These are phyloP conservation scores for Thysanoteuthis rhombus DNA, from an alignment of 2,888 invertebrate species.

Conservation along the genomic window DNA sequence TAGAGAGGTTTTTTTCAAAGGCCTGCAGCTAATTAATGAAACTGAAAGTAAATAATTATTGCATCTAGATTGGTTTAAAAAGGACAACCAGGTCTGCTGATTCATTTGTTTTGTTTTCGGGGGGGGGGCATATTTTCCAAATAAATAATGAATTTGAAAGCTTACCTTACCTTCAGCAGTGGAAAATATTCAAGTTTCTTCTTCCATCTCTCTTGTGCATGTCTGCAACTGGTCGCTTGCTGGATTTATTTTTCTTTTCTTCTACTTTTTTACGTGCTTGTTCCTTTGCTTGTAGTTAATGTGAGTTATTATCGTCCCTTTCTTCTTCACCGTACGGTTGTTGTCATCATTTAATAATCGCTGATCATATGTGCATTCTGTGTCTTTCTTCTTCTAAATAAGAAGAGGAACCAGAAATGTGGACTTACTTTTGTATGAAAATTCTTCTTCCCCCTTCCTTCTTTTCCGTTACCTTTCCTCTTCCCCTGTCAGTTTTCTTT, in stretches of 20 bases:
- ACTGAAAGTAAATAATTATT: no score
- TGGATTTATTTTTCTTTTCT: neutral
- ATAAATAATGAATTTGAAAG: neutral
- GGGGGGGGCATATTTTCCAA: no score
- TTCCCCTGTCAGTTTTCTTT: neutral
- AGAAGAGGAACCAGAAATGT: no score
- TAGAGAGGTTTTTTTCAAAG: no score
- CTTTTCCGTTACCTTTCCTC: neutral
- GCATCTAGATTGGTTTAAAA: no score
- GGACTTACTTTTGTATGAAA: neutral
- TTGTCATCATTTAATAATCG: no score
- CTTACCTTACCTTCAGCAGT: neutral
- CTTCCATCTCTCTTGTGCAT: neutral
- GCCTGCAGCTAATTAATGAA: no score
- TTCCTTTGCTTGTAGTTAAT: no score
- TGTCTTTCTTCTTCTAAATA: no score
- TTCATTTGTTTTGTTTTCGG: neutral
- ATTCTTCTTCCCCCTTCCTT: neutral
- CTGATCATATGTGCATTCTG: no score
- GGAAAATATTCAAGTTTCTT: neutral
- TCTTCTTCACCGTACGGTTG: no score
- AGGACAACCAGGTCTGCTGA: neutral
- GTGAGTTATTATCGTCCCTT: no score
- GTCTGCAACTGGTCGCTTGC: neutral
- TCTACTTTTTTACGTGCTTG: neutral